Evolutionary conservation across 2,888 invertebrate species (phyloP), one percentile per base, ranked within the genome.

Genomic region (Xestia sexstrigata): DNA sequence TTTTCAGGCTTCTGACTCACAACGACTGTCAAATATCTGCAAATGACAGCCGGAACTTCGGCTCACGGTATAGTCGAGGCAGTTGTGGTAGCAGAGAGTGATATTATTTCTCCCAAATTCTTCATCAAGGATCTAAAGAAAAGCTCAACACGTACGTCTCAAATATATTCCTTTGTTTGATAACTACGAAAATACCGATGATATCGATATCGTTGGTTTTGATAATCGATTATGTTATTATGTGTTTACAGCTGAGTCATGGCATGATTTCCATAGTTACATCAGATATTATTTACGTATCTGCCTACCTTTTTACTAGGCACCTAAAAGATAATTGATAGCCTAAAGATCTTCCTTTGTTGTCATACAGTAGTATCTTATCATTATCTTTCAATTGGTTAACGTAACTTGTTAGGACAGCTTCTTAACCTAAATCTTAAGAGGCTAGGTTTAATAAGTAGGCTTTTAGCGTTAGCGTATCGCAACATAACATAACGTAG

Each of bases 131-230:
- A 55, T 52, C 23, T 71, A 26, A 62, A 62, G 26, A 58, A 26
- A 71, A 68, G 74, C 84, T 58, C 62, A 23, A 42, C 11, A 67
- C 67, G 60, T 35, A 79, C 20, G 45, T 63, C 52, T 71, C 35
- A 83, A 47, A 70, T 49, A 72, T 67, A 70, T 78, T 75, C 71
- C 39, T 74, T 81, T 82, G 70, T 63, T 74, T 70, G 52, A 62
- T 70, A 65, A 78, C 39, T 35, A 58, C 63, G 26, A 63, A 82
- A 78, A 78, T 74, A 74, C 45, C 66, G 66, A 78, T 85, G 70
- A 65, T 78, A 78, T 85, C 83, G 70, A 65, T 78, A 78, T 85
- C 83, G 81, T 65, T 70, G 30, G 42, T 62, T 77, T 49, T 78
- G 68, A 82, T 82, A 77, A 82, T 78, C 35, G 74, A 30, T 66